Evolutionary conservation across 92 coral and sea anemone species (phyloP), one percentile per base, ranked within the genome.

Genomic region (Heteractis magnifica): DNA sequence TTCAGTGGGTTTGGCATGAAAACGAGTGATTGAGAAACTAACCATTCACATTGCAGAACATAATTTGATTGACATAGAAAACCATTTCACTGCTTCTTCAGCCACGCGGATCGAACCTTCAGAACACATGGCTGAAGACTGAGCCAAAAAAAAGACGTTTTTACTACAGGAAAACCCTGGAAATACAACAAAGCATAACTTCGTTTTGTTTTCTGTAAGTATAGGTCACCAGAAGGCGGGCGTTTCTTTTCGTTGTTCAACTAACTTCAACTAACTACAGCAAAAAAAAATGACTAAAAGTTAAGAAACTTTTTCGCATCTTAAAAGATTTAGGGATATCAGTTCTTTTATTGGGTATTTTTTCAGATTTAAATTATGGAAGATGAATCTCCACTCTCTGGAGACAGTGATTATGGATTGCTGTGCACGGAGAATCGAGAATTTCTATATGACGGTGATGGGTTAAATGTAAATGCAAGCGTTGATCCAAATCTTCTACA

Each of bases 381-480:
- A 81, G 83, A 81, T 73, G 75, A 77, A n/a, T 44, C 80, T 74
- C 65, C 72, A 10, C 34, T 79, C 53, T 84, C 87, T 51, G 85
- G 82, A 21, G 86, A 68, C 15, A 58, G 77, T 55, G 93, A 89
- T 56, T 87, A 80, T 59, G 88, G 85, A 56, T 89, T 93, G 49
- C 89, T 93, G 15, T 93, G 94, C 74, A 93, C 94, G 13, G 97
- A 93, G 77, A 88, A 91, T 81, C 85, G 92, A 80, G 97, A 89
- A 53, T 93, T 93, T 49, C 87, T 93, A 15, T 93, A 93, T 81
- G 90, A 89, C 56, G 84, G 78, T 16, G 91, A 90, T 34, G 88
- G 90, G 20, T 76, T 86, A 72, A 84, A 26, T 18, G 51, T 51
- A 3, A 21, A 72, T 1, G 82, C 71, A 72, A 59, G 73, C 12